Conservation (phyloP, 1,140 invertebrate genomes). For the Sinella curviseta region DNA sequence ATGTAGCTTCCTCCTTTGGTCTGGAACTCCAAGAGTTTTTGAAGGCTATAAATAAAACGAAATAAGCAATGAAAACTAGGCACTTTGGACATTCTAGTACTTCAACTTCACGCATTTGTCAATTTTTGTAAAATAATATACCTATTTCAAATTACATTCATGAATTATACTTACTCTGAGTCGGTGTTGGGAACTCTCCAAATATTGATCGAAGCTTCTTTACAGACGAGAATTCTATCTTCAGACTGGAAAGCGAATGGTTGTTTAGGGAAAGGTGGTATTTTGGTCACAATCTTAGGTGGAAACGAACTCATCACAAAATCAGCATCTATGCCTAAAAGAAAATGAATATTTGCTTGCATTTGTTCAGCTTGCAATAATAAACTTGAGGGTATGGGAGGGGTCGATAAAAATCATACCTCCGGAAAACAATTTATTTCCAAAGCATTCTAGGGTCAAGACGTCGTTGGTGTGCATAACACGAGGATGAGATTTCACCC, state of each 20-base stretch:
- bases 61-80: too few relatives aligned
- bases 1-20: slow-evolving; percentile 27
- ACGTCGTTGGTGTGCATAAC: slow-evolving; percentile 83
- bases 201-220: slow-evolving; percentile 25
- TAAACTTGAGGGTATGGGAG: too few relatives aligned
- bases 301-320: slow-evolving; percentile 43
- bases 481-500: slow-evolving; percentile 77
- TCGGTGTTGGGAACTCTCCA: slow-evolving; percentile 40
- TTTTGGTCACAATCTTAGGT: slow-evolving; percentile 42
- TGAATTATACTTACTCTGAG: slow-evolving; percentile 42
- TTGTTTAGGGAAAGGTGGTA: slow-evolving; percentile 40
- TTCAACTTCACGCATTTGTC: too few relatives aligned
- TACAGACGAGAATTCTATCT: not conserved
- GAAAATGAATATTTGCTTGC: too few relatives aligned
- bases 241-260: not conserved
- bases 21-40: slow-evolving; percentile 39
- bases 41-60: slow-evolving; percentile 32
- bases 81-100: too few relatives aligned
- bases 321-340: slow-evolving; percentile 41
- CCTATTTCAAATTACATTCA: not conserved
- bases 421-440: slow-evolving; percentile 69
- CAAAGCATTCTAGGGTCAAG: slow-evolving; percentile 64
- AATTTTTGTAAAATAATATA: too few relatives aligned
- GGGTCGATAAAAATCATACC: too few relatives aligned
- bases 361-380: too few relatives aligned